phyloP scores from a whole-genome alignment of 2,113 vertebrate genomes.

The Lates calcarifer region DNA sequence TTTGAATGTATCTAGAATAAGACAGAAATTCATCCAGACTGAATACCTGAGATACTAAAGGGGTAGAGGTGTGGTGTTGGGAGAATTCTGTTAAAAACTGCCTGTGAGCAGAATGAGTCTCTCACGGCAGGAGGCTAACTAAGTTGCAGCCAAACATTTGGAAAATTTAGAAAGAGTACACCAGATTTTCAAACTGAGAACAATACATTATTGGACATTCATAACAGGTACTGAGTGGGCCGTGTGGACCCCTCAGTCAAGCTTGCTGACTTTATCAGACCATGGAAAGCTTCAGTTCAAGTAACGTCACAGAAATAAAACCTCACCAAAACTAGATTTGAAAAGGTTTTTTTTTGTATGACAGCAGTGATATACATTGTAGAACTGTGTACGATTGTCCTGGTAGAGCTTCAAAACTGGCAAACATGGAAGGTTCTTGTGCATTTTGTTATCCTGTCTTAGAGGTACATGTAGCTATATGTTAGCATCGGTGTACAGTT shows the following conservation, averaged over 20 bases:
- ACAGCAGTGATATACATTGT: conserved; percentile 35
- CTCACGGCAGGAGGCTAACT: background rate
- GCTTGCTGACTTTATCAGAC: conserved; percentile 28
- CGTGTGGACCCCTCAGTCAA: conserved; percentile 7
- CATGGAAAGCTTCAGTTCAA: conserved; percentile 63
- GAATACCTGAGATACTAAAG: conserved; percentile 68
- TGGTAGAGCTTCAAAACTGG: background rate
- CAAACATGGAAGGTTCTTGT: background rate
- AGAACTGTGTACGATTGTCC: conserved; percentile 30
- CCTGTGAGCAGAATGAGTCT: background rate
- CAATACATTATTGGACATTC: conserved; percentile 43
- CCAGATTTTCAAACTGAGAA: conserved; percentile 18
- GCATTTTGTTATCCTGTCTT: conserved; percentile 1
- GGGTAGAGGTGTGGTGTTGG: conserved; percentile 27
- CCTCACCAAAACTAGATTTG: conserved; percentile 21
- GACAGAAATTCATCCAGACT: conserved; percentile 33
- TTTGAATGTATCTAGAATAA: conserved; percentile 22
- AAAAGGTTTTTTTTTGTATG: conserved; percentile 8
- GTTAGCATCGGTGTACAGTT: background rate
- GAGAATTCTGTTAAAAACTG: conserved; percentile 1
- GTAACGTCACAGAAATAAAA: conserved; percentile 53
- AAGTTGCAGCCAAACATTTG: conserved; percentile 8
- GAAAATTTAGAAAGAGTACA: background rate
- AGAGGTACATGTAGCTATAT: conserved; percentile 1
- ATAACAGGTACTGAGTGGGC: background rate